Conservation (phyloP, 2,113 vertebrate genomes). For the Pavo muticus region DNA sequence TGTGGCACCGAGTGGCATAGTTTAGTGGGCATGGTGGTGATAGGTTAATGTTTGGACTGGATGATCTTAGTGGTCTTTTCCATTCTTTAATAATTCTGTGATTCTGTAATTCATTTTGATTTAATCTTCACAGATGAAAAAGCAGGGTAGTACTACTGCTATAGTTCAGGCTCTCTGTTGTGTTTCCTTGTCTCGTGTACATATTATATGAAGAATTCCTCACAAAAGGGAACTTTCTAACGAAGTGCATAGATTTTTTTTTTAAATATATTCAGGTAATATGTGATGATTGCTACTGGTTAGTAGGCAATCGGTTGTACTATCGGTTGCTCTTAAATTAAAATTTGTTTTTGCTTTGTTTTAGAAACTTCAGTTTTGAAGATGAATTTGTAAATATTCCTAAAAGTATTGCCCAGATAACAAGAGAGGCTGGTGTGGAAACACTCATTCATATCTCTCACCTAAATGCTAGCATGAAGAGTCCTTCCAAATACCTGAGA, state of each 20-base stretch:
- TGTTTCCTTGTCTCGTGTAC: not conserved
- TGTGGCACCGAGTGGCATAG: too few relatives aligned
- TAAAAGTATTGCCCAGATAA: constrained; percentile 82
- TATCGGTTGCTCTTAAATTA: not conserved
- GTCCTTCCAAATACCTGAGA: constrained; percentile 91
- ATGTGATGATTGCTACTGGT: not conserved
- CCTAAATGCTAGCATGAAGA: constrained; percentile 92
- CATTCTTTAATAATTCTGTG: too few relatives aligned
- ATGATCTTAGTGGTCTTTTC: too few relatives aligned
- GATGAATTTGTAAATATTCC: constrained; percentile 90
- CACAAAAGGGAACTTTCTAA: not conserved
- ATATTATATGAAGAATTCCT: not conserved
- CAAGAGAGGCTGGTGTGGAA: constrained; percentile 87
- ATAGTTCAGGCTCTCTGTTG: not conserved
- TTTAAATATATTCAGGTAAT: not conserved
- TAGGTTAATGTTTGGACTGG: too few relatives aligned
- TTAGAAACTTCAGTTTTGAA: constrained; percentile 90
- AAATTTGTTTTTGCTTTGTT: not conserved
- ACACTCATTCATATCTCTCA: constrained; percentile 93
- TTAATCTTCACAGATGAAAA: not conserved
- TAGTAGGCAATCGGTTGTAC: not conserved
- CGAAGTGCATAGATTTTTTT: not conserved
- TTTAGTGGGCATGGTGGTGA: too few relatives aligned
- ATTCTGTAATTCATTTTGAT: not conserved
- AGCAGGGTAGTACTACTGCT: not conserved